Conservation (phyloP, 2,113 vertebrate genomes). For the Anseranas semipalmata region DNA sequence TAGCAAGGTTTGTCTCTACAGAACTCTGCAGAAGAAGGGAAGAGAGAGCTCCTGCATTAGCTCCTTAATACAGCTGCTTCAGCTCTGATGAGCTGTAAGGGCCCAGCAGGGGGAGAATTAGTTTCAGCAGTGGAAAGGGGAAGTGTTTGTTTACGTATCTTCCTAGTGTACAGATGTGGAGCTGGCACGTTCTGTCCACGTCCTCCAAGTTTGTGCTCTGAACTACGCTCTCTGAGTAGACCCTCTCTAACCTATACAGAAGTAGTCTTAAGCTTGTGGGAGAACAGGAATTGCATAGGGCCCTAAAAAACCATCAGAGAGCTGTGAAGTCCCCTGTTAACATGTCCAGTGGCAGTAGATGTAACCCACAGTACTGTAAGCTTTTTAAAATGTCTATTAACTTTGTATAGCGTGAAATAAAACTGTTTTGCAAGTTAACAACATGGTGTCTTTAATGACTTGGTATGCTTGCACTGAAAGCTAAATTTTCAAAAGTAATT, state of each 20-base stretch:
- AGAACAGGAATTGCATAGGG: neutral
- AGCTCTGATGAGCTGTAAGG: neutral
- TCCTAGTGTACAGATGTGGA: accelerated
- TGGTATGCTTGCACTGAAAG: neutral
- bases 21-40: neutral
- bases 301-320: neutral
- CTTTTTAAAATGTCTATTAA: constrained; percentile 15
- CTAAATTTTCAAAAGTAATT: neutral
- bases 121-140: neutral
- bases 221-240: neutral
- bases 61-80: neutral
- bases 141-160: neutral
- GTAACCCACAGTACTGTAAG: neutral
- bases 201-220: neutral
- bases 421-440: constrained; percentile 21
- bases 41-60: neutral
- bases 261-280: neutral
- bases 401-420: constrained; percentile 65
- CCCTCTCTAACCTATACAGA: neutral
- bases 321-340: neutral
- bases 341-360: neutral
- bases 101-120: neutral
- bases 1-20: neutral
- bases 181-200: neutral
- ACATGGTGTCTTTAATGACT: neutral